Evolutionary conservation across 2,113 vertebrate species (phyloP).

Genomic region (Tychaedon coryphoeus): DNA sequence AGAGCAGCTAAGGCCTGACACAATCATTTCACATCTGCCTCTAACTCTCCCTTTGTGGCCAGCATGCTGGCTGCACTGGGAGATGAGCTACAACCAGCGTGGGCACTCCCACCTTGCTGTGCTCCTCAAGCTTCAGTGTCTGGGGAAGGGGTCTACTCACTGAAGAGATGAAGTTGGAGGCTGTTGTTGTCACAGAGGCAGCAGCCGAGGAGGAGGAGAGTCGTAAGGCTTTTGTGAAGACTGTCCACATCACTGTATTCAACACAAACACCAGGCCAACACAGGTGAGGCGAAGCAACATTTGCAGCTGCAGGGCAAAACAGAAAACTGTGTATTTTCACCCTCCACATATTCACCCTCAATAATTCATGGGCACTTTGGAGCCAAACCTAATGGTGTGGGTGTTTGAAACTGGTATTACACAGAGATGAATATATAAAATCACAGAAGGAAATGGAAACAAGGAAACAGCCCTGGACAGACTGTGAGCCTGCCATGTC

Average conservation of each 20-base stretch:
- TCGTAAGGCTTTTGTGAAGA: slow-evolving; percentile 89
- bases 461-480: not conserved
- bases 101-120: rapidly evolving
- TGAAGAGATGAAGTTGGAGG: slow-evolving; percentile 91
- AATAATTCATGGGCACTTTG: not conserved
- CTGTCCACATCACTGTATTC: slow-evolving; percentile 92
- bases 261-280: slow-evolving; percentile 79
- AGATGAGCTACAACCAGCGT: rapidly evolving
- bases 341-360: not conserved
- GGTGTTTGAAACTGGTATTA: not conserved
- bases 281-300: slow-evolving; percentile 76
- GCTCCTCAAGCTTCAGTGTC: not conserved
- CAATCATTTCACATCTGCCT: not conserved
- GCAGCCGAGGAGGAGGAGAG: slow-evolving; percentile 87
- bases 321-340: not conserved
- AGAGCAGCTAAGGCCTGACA: not conserved
- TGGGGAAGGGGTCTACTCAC: slow-evolving; percentile 71
- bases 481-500: rapidly evolving
- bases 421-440: not conserved
- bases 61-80: rapidly evolving
- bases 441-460: not conserved
- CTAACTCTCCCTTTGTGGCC: not conserved
- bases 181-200: slow-evolving; percentile 87
- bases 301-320: slow-evolving; percentile 73
- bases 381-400: not conserved